Conservation (phyloP, 2,113 vertebrate genomes). For the Xiphophorus maculatus region DNA sequence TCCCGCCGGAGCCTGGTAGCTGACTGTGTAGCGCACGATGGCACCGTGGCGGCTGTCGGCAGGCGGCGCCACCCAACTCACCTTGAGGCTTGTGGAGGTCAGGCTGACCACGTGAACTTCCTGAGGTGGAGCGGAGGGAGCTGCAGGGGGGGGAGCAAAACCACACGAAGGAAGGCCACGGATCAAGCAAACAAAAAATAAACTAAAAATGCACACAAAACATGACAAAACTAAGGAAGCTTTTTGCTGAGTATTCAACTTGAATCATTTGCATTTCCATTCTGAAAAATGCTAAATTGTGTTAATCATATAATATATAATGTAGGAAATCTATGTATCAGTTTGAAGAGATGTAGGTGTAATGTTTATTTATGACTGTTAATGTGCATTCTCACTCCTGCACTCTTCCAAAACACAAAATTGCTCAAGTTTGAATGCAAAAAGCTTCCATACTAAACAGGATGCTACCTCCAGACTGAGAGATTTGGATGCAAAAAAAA, state of each 20-base stretch:
- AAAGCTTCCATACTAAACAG: slow-evolving; percentile 49
- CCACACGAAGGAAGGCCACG: slow-evolving; percentile 78
- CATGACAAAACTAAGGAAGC: slow-evolving; percentile 56
- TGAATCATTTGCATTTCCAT: neutral
- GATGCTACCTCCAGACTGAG: slow-evolving; percentile 78
- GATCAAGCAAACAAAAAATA: slow-evolving; percentile 85
- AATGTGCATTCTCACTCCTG: neutral
- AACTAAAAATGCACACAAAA: slow-evolving; percentile 55
- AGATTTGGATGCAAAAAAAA: slow-evolving; percentile 4
- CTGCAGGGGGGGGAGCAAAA: slow-evolving; percentile 75
- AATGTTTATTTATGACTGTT: neutral
- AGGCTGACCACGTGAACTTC: slow-evolving; percentile 91
- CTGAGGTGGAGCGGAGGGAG: slow-evolving; percentile 97
- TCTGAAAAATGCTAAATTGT: neutral
- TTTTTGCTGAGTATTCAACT: slow-evolving; percentile 38
- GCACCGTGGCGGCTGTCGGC: slow-evolving; percentile 93
- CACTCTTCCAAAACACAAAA: neutral
- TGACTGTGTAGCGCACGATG: slow-evolving; percentile 95
- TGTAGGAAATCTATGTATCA: neutral
- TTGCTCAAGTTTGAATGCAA: slow-evolving; percentile 11
- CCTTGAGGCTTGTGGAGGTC: slow-evolving; percentile 96
- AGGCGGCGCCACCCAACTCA: slow-evolving; percentile 98
- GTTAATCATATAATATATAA: neutral
- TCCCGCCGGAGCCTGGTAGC: slow-evolving; percentile 89
- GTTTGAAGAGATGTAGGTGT: too few species aligned